A percentile compares a stretch with the other conserved stretches of the same genome.
phyloP scores from a whole-genome alignment of 2,797 vertebrate genomes.

The Myiotriccus ornatus region DNA sequence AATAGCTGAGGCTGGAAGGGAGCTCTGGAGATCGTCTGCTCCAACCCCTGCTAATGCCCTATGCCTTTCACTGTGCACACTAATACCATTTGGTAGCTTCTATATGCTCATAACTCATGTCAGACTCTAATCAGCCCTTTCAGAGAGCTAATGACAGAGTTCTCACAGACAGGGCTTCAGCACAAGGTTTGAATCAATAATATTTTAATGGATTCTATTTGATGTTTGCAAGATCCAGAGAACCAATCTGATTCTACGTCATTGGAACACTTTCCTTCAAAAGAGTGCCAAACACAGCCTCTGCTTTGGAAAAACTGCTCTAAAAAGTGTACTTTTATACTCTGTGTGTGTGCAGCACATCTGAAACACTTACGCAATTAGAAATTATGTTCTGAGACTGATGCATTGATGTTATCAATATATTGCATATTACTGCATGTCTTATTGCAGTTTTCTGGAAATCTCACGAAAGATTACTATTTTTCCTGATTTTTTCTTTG shows the following conservation, averaged over 20 bases:
- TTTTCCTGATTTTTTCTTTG: neutral
- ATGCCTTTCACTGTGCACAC: neutral
- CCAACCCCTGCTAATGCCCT: neutral
- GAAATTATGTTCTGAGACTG: neutral
- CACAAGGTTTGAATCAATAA: neutral
- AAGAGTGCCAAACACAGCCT: neutral
- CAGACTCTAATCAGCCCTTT: neutral
- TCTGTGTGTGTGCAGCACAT: neutral
- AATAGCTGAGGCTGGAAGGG: neutral
- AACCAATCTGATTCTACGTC: neutral
- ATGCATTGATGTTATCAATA: neutral
- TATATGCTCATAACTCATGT: neutral
- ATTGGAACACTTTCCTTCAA: neutral
- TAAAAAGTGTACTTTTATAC: neutral
- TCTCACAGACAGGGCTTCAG: neutral
- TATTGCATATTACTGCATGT: neutral
- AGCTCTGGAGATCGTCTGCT: neutral
- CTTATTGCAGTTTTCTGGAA: neutral
- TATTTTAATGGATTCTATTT: constrained; percentile 24
- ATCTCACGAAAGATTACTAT: neutral
- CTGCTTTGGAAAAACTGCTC: neutral
- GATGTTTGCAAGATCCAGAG: neutral
- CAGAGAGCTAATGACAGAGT: neutral
- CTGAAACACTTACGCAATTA: neutral
- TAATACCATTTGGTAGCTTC: neutral